Percentiles rank a stretch among this genome's conserved stretches.
phyloP scores from a whole-genome alignment of 2,888 invertebrate species.

The Trichopria drosophilae region DNA sequence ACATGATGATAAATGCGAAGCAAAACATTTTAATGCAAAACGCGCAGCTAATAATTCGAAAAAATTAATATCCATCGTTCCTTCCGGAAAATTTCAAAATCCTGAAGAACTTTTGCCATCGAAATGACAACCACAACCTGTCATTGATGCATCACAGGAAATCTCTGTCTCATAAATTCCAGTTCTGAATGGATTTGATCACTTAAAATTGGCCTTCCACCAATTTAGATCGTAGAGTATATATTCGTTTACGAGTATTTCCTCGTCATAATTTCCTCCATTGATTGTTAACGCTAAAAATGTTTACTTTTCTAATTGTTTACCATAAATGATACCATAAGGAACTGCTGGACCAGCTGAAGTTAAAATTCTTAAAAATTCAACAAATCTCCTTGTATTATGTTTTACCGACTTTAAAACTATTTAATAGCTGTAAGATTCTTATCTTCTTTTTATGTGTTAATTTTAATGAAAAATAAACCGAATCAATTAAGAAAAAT shows the following conservation, averaged over 20 bases:
- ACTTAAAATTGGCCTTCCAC: constrained; percentile 12
- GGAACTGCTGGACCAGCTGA: constrained; percentile 28
- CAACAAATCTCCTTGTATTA: constrained; percentile 24
- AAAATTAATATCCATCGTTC: constrained; percentile 10
- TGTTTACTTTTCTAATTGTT: constrained; percentile 17
- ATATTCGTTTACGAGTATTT: constrained; percentile 5
- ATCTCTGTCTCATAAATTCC: constrained; percentile 11
- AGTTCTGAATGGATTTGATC: constrained; percentile 6
- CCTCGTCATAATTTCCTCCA: constrained; percentile 12
- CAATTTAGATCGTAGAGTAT: constrained; percentile 15
- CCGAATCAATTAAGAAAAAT: constrained; percentile 11
- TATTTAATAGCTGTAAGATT: constrained; percentile 3
- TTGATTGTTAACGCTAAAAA: constrained; percentile 17
- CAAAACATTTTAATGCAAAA: constrained; percentile 10
- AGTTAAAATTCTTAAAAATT: constrained; percentile 17
- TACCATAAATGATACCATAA: constrained; percentile 18
- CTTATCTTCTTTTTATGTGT: constrained; percentile 22
- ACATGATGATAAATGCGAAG: not conserved
- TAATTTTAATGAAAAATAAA: constrained; percentile 22
- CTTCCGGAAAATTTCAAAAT: constrained; percentile 3
- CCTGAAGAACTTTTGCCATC: constrained; percentile 4
- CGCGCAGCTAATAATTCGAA: constrained; percentile 13
- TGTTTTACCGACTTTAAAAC: constrained; percentile 4
- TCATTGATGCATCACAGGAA: constrained; percentile 17
- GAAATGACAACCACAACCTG: constrained; percentile 19